Evolutionary conservation across 2,797 vertebrate species (phyloP).

Genomic region (Hydrocynus forskahlii): DNA sequence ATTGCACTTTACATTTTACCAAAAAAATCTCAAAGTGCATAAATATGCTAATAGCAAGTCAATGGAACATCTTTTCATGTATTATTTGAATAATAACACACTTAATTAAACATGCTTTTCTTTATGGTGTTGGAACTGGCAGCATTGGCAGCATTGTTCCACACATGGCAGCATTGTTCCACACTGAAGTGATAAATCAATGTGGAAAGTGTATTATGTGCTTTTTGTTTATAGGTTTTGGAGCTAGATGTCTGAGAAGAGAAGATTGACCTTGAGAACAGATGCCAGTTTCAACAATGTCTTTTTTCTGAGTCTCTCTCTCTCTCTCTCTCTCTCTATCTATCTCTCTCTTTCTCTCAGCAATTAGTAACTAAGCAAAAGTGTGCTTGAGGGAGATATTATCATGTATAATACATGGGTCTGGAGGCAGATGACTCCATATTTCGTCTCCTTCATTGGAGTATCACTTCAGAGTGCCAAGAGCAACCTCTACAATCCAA

Average conservation of each 20-base stretch:
- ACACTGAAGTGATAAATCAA: too few species aligned
- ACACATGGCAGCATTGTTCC: neutral
- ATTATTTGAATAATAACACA: too few species aligned
- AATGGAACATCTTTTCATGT: too few species aligned
- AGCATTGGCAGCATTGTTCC: too few species aligned
- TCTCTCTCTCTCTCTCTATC: slow-evolving; percentile 12
- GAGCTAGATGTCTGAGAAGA: slow-evolving; percentile 73
- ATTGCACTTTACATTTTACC: too few species aligned
- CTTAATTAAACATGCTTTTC: too few species aligned
- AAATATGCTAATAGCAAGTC: too few species aligned
- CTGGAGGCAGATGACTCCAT: slow-evolving; percentile 40
- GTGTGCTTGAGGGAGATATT: slow-evolving; percentile 53
- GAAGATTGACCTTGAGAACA: slow-evolving; percentile 77
- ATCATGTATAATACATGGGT: slow-evolving; percentile 53
- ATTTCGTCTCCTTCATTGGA: slow-evolving; percentile 46
- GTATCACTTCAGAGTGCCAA: slow-evolving; percentile 28
- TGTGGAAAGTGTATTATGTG: neutral
- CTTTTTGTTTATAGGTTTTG: slow-evolving; percentile 48
- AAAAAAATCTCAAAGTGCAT: too few species aligned
- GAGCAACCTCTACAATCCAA: slow-evolving; percentile 1
- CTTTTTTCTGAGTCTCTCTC: slow-evolving; percentile 30
- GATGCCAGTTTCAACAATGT: slow-evolving; percentile 59
- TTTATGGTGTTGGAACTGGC: too few species aligned
- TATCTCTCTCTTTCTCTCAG: slow-evolving; percentile 28
- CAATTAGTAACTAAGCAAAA: slow-evolving; percentile 51